Evolutionary conservation across 2,113 vertebrate genomes (phyloP).

Genomic region (Bucco capensis): DNA sequence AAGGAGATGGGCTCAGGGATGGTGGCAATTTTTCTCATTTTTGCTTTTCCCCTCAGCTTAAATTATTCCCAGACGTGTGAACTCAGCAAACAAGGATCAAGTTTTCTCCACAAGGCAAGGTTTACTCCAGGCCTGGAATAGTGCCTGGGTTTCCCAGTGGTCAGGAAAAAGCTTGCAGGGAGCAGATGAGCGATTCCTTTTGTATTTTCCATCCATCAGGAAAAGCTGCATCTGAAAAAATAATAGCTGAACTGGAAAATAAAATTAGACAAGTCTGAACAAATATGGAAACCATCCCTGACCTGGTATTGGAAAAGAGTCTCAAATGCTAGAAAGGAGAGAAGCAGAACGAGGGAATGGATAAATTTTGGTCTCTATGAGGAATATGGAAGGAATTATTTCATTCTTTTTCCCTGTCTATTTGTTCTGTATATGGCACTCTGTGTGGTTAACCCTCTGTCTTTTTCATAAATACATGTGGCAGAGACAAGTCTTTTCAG

Average conservation of each 20-base stretch:
- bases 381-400: slow-evolving; percentile 64
- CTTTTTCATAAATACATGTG: slow-evolving; percentile 46
- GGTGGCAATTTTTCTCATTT: slow-evolving; percentile 28
- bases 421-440: slow-evolving; percentile 35
- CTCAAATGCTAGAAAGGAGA: slow-evolving; percentile 43
- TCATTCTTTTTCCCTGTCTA: slow-evolving; percentile 37
- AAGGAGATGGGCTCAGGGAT: background rate
- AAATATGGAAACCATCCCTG: slow-evolving; percentile 58
- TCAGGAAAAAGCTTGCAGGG: slow-evolving; percentile 46
- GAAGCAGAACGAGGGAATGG: slow-evolving; percentile 25
- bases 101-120: slow-evolving; percentile 32
- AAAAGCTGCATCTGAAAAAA: slow-evolving; percentile 59
- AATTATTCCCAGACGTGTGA: slow-evolving; percentile 61
- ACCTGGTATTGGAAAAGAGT: slow-evolving; percentile 17
- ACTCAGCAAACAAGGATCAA: slow-evolving; percentile 40
- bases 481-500: slow-evolving; percentile 38
- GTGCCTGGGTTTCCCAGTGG: slow-evolving; percentile 20
- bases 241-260: slow-evolving; percentile 65
- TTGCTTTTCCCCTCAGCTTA: slow-evolving; percentile 38
- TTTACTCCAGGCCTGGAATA: slow-evolving; percentile 13
- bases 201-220: slow-evolving; percentile 48
- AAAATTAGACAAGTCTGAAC: slow-evolving; percentile 60
- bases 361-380: slow-evolving; percentile 9
- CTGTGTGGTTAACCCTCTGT: slow-evolving; percentile 44
- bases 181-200: slow-evolving; percentile 35